A percentile compares a stretch with the other conserved stretches of the same genome.
Conservation (phyloP, 1,140 invertebrate genomes). For the Paraescarpia echinospica region DNA sequence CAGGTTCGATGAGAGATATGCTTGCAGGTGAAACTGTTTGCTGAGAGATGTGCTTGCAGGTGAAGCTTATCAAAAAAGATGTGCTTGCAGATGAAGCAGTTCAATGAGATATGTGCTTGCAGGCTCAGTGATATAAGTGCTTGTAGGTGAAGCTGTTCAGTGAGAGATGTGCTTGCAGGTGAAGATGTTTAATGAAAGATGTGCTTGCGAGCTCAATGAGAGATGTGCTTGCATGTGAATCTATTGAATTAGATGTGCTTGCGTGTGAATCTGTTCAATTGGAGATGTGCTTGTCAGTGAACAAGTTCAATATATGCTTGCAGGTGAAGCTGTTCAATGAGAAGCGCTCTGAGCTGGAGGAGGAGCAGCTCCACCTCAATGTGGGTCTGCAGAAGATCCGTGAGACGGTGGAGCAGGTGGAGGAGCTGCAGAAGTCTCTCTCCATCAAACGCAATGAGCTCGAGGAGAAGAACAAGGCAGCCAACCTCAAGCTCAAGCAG, state of each 20-base stretch:
- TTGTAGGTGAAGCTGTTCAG: not conserved
- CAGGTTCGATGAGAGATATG: no score
- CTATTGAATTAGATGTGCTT: not conserved
- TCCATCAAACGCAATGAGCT: conserved; percentile 91
- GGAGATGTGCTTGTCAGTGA: not conserved
- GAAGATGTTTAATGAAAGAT: no score
- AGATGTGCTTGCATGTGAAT: not conserved
- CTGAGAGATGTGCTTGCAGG: not conserved
- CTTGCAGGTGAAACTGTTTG: no score
- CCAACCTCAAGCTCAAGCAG: conserved; percentile 96
- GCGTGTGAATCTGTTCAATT: not conserved
- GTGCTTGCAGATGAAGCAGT: not conserved
- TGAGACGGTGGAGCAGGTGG: conserved; percentile 99
- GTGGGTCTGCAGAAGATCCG: conserved; percentile 98
- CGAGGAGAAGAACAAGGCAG: conserved; percentile 98
- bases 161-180: not conserved
- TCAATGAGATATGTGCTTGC: not conserved
- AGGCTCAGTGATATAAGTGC: no score
- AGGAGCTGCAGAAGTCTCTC: conserved; percentile 98
- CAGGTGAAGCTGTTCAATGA: conserved; percentile 91
- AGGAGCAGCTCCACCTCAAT: conserved; percentile 98
- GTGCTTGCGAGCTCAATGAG: not conserved
- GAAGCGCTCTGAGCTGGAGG: conserved; percentile 96
- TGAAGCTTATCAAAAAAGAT: not conserved
- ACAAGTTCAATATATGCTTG: not conserved